Base-by-base conservation (phyloP, 2,888 invertebrate species). In the Phyllotreta cruciferae region DNA sequence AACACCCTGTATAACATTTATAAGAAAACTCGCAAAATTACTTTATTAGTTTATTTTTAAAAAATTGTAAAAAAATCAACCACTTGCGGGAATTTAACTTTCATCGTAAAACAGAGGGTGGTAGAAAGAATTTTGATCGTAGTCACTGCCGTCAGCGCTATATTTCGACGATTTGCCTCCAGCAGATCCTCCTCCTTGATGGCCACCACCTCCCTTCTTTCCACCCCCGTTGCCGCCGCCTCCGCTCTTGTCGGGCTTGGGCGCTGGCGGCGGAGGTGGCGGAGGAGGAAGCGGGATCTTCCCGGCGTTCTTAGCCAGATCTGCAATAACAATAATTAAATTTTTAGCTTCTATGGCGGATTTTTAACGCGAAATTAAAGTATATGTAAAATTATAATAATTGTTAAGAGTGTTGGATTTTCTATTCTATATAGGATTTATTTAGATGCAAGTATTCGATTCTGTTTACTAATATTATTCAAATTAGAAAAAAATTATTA, bases 121-220 rank as follows among this genome's bases (percentile, higher is more conserved):
- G 65, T 71, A 73, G 64, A 70, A 72, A 66, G 67, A 63, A 44
- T 70, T 60, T 39, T 71, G 72, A 56, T 67, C 64, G 52, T 68
- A 67, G 39, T 62, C 63, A 44, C 60, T 62, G 67, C 64, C 63
- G 66, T 69, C 69, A 11, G 67, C 68, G 37, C 66, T 62, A 63
- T 70, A 73, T 49, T 72, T 65, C 42, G 68, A 67, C 44, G 67
- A 69, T 56, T 67, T 67, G 58, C 71, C 64, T 45, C 66, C 68
- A 34, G 39, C 64, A 56, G 63, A 64, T 41, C 66, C 60, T 14
- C 68, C 52, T 35, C 56, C 56, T 14, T 49, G 39, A 52, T 62
- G 42, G 0, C 87, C 83, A 81, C 68, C 71, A 50, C 56, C 53
- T 9, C 87, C 83, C 81, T 87, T 44, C 82, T 83, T 54, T 83